These are phyloP conservation scores for Reticulitermes lucifugus DNA, from an alignment of 2,888 invertebrate genomes.

Conservation along the genomic window DNA sequence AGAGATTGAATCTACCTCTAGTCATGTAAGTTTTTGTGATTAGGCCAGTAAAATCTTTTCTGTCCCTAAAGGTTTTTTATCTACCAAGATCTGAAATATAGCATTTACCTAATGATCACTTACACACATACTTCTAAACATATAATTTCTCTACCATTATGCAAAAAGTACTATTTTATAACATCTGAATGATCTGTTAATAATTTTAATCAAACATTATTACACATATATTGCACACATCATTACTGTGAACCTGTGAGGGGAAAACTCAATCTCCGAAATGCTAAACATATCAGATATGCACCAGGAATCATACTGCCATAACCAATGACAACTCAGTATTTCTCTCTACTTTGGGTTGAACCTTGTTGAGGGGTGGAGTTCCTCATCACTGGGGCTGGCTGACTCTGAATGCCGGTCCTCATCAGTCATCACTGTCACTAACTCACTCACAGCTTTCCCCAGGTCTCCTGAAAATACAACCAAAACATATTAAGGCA, in stretches of 20 bases:
- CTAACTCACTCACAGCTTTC: conserved; percentile 88
- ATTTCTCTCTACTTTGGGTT: conserved; percentile 36
- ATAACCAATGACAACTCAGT: neutral
- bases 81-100: neutral
- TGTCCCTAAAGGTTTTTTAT: neutral
- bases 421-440: conserved; percentile 90
- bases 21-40: neutral
- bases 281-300: conserved; percentile 22
- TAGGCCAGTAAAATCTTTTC: neutral
- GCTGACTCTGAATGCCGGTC: conserved; percentile 54
- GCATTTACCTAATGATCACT: neutral
- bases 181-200: neutral
- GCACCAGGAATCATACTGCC: neutral
- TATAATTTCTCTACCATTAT: conserved; percentile 2
- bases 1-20: conserved; percentile 22
- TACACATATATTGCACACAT: neutral
- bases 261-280: conserved; percentile 22
- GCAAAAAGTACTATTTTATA: conserved; percentile 4
- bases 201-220: neutral
- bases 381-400: conserved; percentile 40
- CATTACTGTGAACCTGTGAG: neutral
- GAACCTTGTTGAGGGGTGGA: conserved; percentile 29
- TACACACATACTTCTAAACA: neutral
- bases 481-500: neutral
- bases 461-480: conserved; percentile 81